Conservation (phyloP, 2,888 invertebrate species). For the Eugnorisma glareosa region DNA sequence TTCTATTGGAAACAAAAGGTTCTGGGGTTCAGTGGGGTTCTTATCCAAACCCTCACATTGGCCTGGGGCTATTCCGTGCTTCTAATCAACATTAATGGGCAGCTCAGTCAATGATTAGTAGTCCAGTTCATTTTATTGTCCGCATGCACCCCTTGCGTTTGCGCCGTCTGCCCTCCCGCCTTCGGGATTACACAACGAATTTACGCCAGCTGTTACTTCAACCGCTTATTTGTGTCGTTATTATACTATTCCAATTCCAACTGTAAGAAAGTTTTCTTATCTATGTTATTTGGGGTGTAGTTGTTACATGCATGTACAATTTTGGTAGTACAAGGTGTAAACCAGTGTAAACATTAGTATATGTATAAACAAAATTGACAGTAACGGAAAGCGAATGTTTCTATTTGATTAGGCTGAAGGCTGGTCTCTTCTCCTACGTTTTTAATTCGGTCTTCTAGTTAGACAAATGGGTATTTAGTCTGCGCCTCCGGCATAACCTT, state of each 20-base stretch:
- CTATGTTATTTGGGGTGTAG: slow-evolving; percentile 5
- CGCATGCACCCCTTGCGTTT: slow-evolving; percentile 21
- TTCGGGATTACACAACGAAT: slow-evolving; percentile 24
- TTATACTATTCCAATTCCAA: slow-evolving; percentile 25
- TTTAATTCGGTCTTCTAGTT: neutral
- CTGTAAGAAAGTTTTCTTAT: slow-evolving; percentile 26
- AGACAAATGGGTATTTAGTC: neutral
- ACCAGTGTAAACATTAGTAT: neutral
- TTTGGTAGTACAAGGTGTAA: slow-evolving; percentile 2
- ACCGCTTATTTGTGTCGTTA: slow-evolving; percentile 51
- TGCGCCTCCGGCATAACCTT: neutral
- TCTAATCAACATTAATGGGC: slow-evolving; percentile 20
- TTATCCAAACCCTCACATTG: neutral
- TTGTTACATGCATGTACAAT: slow-evolving; percentile 1
- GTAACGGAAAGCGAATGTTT: neutral
- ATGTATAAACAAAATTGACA: neutral
- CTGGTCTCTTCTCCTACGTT: neutral
- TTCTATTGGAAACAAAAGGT: slow-evolving; percentile 1
- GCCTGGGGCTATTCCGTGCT: slow-evolving; percentile 1
- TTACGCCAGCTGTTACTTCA: slow-evolving; percentile 51
- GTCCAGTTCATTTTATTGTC: slow-evolving; percentile 28
- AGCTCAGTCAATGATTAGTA: slow-evolving; percentile 14
- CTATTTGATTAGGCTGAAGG: neutral
- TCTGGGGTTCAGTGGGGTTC: neutral
- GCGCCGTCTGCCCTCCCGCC: slow-evolving; percentile 1